Evolutionary conservation across 2,888 invertebrate genomes (phyloP).

Genomic region (Chrysomela aeneicollis): DNA sequence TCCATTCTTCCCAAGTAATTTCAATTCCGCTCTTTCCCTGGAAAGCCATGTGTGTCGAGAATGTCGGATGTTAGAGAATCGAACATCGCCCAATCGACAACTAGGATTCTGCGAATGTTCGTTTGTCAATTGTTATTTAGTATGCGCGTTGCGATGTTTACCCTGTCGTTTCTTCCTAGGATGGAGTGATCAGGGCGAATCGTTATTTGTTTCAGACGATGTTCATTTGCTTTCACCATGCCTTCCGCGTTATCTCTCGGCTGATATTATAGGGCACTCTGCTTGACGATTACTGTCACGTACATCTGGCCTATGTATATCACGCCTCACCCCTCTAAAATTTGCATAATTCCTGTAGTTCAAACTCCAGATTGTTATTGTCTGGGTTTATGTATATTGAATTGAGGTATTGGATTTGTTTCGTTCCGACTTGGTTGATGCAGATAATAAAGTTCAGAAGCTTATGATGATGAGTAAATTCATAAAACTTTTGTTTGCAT

Average conservation of each 20-base stretch:
- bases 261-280: constrained; percentile 13
- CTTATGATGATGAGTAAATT: too few species aligned
- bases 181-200: constrained; percentile 8
- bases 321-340: not conserved
- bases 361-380: not conserved
- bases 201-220: constrained; percentile 4
- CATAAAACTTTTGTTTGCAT: too few species aligned
- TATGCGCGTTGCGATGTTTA: constrained; percentile 9
- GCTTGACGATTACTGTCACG: constrained; percentile 1
- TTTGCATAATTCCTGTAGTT: not conserved
- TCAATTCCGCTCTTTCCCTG: not conserved
- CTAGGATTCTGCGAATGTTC: not conserved
- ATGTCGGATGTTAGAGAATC: not conserved
- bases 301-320: constrained; percentile 6
- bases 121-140: constrained; percentile 5
- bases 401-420: not conserved
- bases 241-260: constrained; percentile 1
- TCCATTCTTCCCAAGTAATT: not conserved
- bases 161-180: constrained; percentile 7
- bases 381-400: not conserved
- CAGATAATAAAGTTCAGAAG: too few species aligned
- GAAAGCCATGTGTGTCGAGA: not conserved
- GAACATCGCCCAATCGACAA: not conserved
- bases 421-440: too few species aligned
- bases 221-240: constrained; percentile 15